A percentile compares a stretch with the other conserved stretches of the same genome.
phyloP scores from a whole-genome alignment of 1,140 invertebrate genomes.

The Venturia canescens region DNA sequence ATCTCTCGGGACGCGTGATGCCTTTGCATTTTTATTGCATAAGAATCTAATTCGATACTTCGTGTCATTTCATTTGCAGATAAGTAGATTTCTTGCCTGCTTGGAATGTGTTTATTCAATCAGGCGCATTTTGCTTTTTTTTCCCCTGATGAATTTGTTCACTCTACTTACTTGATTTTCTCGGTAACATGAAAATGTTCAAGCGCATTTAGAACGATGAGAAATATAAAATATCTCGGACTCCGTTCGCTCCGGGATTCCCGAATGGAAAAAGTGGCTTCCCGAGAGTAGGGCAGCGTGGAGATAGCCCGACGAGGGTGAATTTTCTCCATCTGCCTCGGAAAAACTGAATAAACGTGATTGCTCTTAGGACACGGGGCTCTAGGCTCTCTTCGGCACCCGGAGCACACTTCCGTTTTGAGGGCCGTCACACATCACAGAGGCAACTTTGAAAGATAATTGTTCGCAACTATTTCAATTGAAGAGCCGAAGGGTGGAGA shows the following conservation, averaged over 20 bases:
- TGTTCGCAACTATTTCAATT: slow-evolving; percentile 73
- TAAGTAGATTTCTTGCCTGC: too few species aligned
- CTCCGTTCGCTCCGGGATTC: slow-evolving; percentile 57
- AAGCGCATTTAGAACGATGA: too few species aligned
- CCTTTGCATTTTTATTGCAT: too few species aligned
- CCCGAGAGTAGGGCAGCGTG: slow-evolving; percentile 18
- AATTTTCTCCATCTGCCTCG: neutral
- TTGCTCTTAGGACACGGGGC: neutral
- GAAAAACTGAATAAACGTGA: slow-evolving; percentile 3
- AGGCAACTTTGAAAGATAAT: slow-evolving; percentile 62
- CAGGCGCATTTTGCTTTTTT: too few species aligned
- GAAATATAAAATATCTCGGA: slow-evolving; percentile 53
- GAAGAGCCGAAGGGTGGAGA: slow-evolving; percentile 35
- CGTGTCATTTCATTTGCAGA: too few species aligned
- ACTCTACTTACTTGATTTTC: too few species aligned
- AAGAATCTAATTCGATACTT: too few species aligned
- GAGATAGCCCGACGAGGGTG: slow-evolving; percentile 48
- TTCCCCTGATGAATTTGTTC: too few species aligned
- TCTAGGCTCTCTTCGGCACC: neutral
- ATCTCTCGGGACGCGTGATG: too few species aligned
- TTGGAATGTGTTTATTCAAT: too few species aligned
- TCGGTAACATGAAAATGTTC: too few species aligned
- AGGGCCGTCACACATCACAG: slow-evolving; percentile 1
- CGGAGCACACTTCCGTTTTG: neutral
- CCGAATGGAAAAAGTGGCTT: too few species aligned